phyloP scores from a whole-genome alignment of 2,113 vertebrate species.

The Oxyruncus cristatus region DNA sequence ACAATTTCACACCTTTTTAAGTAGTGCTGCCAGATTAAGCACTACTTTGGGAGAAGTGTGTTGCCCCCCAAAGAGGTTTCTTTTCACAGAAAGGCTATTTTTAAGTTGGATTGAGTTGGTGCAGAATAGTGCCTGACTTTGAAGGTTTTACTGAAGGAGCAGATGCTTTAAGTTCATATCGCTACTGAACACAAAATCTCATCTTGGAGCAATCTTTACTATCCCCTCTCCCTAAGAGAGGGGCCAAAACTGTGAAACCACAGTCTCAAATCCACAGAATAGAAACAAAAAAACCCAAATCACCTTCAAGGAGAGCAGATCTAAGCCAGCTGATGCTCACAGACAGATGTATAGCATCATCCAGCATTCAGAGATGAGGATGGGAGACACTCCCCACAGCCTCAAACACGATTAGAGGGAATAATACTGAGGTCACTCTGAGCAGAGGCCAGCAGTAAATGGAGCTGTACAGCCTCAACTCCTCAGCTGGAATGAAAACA shows the following conservation, averaged over 20 bases:
- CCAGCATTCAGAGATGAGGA: not conserved
- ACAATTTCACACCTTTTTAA: not conserved
- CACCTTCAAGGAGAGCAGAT: not conserved
- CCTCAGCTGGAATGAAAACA: constrained; percentile 20
- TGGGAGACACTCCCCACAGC: not conserved
- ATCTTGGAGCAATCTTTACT: not conserved
- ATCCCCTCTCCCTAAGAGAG: not conserved
- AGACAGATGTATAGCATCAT: not conserved
- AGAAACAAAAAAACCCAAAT: not conserved
- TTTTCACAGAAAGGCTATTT: not conserved
- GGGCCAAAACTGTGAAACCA: not conserved
- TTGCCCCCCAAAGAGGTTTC: not conserved
- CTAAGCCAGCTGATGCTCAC: not conserved
- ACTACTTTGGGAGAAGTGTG: not conserved
- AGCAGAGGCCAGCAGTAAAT: not conserved
- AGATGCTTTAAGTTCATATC: not conserved
- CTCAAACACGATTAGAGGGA: not conserved
- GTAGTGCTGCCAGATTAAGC: not conserved
- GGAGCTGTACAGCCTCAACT: not conserved
- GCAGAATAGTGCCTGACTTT: not conserved
- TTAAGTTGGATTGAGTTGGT: not conserved
- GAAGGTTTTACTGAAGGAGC: not conserved
- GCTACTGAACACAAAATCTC: not conserved
- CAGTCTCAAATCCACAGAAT: not conserved
- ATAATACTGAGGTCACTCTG: not conserved